These are phyloP conservation scores for Thripadectes ignobilis DNA, from an alignment of 2,797 vertebrate genomes.

Conservation along the genomic window DNA sequence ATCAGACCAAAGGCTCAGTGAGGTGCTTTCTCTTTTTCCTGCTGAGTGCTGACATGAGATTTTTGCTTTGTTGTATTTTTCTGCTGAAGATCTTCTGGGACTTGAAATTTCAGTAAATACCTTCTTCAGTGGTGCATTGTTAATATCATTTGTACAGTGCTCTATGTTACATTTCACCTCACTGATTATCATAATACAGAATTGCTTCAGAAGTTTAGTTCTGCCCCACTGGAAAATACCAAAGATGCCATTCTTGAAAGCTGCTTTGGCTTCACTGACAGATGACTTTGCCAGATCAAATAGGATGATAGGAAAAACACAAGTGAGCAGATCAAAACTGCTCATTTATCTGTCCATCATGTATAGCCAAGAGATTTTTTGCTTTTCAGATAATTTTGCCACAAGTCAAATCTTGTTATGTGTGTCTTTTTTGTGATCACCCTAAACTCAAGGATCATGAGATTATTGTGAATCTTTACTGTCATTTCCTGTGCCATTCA, in stretches of 20 bases:
- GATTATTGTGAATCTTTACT: background rate
- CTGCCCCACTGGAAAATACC: slow-evolving; percentile 48
- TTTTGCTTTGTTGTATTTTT: background rate
- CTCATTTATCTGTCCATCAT: slow-evolving; percentile 50
- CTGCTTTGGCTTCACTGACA: slow-evolving; percentile 33
- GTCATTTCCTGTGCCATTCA: background rate
- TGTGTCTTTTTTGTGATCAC: background rate
- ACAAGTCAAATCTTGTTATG: slow-evolving; percentile 36
- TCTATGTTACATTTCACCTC: slow-evolving; percentile 28
- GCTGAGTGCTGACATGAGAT: background rate
- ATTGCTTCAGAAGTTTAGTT: slow-evolving; percentile 17
- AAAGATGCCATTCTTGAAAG: slow-evolving; percentile 59
- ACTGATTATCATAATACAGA: slow-evolving; percentile 34
- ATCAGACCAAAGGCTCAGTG: background rate
- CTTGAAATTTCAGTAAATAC: background rate
- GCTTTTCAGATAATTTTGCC: slow-evolving; percentile 26
- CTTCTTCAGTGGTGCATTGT: slow-evolving; percentile 11
- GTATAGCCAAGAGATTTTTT: slow-evolving; percentile 21
- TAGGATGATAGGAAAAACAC: background rate
- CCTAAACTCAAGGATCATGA: background rate
- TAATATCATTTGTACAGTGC: background rate
- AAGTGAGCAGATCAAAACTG: slow-evolving; percentile 30
- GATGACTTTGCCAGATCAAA: slow-evolving; percentile 34
- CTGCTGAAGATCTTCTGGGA: background rate
- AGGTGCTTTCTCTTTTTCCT: background rate